Base-by-base conservation (phyloP, 2,113 vertebrate species). In the Cnemophilus loriae region DNA sequence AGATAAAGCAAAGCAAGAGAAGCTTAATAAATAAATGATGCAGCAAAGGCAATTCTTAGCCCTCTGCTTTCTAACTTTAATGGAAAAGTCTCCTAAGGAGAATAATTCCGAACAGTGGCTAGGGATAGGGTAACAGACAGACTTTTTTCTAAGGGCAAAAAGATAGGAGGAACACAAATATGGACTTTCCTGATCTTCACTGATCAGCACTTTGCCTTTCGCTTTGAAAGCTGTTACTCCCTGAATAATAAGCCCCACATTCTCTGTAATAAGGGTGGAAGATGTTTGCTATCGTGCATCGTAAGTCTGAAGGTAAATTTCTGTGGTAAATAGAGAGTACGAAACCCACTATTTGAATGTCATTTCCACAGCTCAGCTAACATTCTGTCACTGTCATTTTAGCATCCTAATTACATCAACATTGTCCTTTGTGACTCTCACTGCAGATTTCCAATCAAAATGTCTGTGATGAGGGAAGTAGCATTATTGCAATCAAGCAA, bases 361-460 rank as follows among this genome's bases (percentile, higher is more conserved):
- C 68, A 64, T 88, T 95, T 73, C 76, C 83, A 78, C 52, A 74
- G 85, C 78, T 94, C 11, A 1, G 37, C 71, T 88, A 88, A 70
- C 59, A 37, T 56, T 63, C 70, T 95, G 90, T 85, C 84, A 86
- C 87, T 93, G 87, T 91, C 79, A 91, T 93, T 97, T 96, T 63
- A 90, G 63, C 44, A 60, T 67, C 75, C 47, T 95, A 94, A 95
- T 94, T 93, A 60, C 90, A 94, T 67, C 92, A 94, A 56, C 75
- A 74, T 84, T 88, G 87, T 94, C 87, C 85, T 96, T 90, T 88
- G 78, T 96, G 92, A 92, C 79, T 95, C 85, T 86, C 28, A 50
- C 64, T 86, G 42, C 79, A 93, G 60, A 77, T 94, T 96, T 91
- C 71, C 87, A 95, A 96, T 93, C 87, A 96, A 96, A 96, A 90